Base-by-base conservation (phyloP, 2,797 vertebrate species). In the Lepilemur septentrionalis region DNA sequence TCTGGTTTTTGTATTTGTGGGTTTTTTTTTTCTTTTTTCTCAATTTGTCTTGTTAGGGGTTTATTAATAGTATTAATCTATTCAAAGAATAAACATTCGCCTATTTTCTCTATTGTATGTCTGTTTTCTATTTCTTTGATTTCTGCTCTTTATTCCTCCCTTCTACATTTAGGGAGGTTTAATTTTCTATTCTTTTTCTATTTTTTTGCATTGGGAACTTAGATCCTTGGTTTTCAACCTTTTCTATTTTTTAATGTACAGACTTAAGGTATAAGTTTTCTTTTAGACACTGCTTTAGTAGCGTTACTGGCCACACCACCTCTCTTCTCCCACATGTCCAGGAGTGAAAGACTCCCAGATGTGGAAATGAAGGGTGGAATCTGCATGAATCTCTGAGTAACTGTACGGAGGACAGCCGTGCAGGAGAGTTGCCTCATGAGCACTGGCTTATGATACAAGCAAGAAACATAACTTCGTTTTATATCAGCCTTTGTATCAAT, bases 31-130 rank as follows among this genome's bases (percentile, higher is more conserved):
- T 23, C 2, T 5, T 2, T 50, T 38, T 48, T 57, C 23, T 85
- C 65, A 22, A 75, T 55, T 67, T 55, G 11, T 84, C 48, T 93
- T 81, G 46, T 9, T 84, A 70, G 23, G 38, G n/a, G 4, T n/a
- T 93, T 95, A 89, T 81, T 76, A 85, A 91, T 70, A 57, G 23
- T 43, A 87, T 80, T 35, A 93, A 75, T 69, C 23, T 91, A 67
- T 22, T 95, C 30, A 76, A 93, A 91, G 50, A 94, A 89, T 65
- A 67, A 43, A 8, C 32, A 83, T 80, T 35, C 69, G 30, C 57
- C 83, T 35, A 73, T 92, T 79, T 95, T 73, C 79, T 89, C 52
- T 80, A 12, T 20, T 67, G 13, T 46, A 50, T 84, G 9, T 41
- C 15, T 89, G 32, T 72, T 52, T 81, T 81, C 35, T 15, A 41